These are phyloP conservation scores for Lepidochitona cinerea DNA, from an alignment of 2,888 invertebrate genomes.

Conservation along the genomic window DNA sequence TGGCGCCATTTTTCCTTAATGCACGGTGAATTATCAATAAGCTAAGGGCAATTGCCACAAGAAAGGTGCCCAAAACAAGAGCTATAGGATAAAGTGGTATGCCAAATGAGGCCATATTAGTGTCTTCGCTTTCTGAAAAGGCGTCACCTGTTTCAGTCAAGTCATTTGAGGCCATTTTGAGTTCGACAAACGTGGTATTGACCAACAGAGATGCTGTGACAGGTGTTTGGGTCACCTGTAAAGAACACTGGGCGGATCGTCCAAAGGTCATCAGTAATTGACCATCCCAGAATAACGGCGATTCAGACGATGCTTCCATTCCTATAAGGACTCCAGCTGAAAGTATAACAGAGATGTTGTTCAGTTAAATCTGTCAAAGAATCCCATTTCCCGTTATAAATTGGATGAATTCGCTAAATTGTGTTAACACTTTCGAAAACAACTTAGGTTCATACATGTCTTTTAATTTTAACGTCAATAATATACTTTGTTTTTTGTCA, in stretches of 20 bases:
- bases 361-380: no score
- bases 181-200: background rate
- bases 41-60: background rate
- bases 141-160: background rate
- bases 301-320: background rate
- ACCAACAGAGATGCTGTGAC: background rate
- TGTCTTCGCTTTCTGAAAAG: background rate
- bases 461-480: no score
- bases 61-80: background rate
- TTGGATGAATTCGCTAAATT: no score
- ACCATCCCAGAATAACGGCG: background rate
- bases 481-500: no score
- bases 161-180: background rate
- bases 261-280: background rate
- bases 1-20: background rate
- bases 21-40: background rate
- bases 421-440: no score
- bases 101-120: background rate
- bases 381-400: no score
- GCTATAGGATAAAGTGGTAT: background rate
- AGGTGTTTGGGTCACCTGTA: background rate
- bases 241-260: background rate
- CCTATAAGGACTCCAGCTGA: background rate
- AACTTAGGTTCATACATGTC: no score
- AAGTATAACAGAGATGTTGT: no score